Evolutionary conservation across 2,113 vertebrate genomes (phyloP), one percentile per base, ranked within the genome.

Genomic region (Todiramphus saurophagus): DNA sequence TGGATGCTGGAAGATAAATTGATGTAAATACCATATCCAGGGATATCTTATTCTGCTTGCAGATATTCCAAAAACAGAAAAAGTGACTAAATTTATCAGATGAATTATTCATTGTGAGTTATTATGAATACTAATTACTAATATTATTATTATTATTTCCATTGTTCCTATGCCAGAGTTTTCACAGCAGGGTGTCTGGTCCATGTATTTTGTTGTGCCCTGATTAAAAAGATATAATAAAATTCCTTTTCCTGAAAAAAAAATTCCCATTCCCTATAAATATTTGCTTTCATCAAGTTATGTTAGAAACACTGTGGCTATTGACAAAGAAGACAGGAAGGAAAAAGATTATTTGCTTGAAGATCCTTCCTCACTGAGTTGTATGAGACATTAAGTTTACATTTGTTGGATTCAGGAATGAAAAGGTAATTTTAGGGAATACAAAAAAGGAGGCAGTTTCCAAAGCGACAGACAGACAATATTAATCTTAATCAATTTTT

Each of bases 141-240:
- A 43, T 33, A 18, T 33, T 50, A 11, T 33, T 46, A n/a, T 27
- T 62, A 69, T 44, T 27, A 73, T 30, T 84, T 67, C 46, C 27
- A 83, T 80, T 88, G 37, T 59, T 89, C 27, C 10, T 63, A 12
- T 68, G 13, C 23, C 39, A 44, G 35, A 81, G 0, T 51, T 87
- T 90, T 79, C 58, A 87, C 73, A 78, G 35, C 13, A 93, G 43
- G 39, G n/a, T 83, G 44, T 92, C 88, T 89, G 59, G 17, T 69
- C 55, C 9, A 58, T 75, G 73, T 90, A 93, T 83, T 96, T 94
- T 90, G 66, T 89, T 46, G 41, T 68, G n/a, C 76, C 44, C 21
- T 53, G 35, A 89, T 74, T 96, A 91, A 94, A 60, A 59, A 89
- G 27, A 19, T 20, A 79, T 85, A 89, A 94, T 94, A 81, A 84